A percentile compares a stretch with the other conserved stretches of the same genome.
These are phyloP conservation scores for Polyommatus iphigenia DNA, from an alignment of 2,888 invertebrate genomes.

Conservation along the genomic window DNA sequence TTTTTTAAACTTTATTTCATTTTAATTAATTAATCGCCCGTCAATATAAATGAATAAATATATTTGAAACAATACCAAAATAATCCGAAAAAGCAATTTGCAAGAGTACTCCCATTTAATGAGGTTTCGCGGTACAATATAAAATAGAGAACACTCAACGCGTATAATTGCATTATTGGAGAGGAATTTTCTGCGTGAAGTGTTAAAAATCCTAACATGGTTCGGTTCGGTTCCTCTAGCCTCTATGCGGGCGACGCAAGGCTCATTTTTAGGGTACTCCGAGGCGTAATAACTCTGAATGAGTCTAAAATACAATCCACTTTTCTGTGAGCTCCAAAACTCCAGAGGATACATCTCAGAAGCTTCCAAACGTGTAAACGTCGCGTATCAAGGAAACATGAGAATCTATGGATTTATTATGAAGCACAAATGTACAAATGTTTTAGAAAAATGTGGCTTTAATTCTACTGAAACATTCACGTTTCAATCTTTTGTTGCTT, in stretches of 20 bases:
- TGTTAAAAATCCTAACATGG: constrained; percentile 10
- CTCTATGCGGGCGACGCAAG: not conserved
- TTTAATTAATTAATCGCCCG: not conserved
- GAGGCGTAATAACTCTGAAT: not conserved
- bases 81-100: constrained; percentile 10
- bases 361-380: constrained; percentile 10
- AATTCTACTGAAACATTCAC: not conserved
- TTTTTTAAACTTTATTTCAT: not conserved
- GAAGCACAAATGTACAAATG: not conserved
- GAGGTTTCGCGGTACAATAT: constrained; percentile 2
- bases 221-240: not conserved
- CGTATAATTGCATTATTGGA: constrained; percentile 6
- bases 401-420: constrained; percentile 3
- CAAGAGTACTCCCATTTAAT: not conserved
- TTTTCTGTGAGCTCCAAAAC: constrained; percentile 7
- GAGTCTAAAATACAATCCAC: constrained; percentile 16
- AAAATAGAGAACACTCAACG: constrained; percentile 17
- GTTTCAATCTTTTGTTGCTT: not conserved
- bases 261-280: not conserved
- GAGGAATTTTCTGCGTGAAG: not conserved
- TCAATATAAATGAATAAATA: not conserved
- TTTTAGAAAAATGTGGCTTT: constrained; percentile 5
- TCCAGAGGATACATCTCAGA: constrained; percentile 1
- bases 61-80: constrained; percentile 12
- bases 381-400: not conserved